phyloP scores from a whole-genome alignment of 1,140 invertebrate genomes.

The Scaptodrosophila lebanonensis region DNA sequence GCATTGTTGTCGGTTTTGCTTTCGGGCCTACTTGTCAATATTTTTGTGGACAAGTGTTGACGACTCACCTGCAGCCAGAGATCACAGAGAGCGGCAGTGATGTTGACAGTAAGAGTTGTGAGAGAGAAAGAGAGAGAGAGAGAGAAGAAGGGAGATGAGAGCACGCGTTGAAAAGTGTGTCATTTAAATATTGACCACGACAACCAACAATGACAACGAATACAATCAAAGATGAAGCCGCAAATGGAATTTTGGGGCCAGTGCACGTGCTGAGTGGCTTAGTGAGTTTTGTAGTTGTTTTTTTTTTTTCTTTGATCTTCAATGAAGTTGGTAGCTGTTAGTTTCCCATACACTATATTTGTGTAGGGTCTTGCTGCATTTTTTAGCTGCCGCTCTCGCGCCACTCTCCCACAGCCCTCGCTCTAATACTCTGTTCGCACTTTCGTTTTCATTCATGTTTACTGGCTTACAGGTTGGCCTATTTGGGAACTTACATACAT shows the following conservation, averaged over 20 bases:
- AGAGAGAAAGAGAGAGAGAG: not conserved
- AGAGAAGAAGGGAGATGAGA: not conserved
- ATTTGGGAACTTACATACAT: too few species aligned
- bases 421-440: too few species aligned
- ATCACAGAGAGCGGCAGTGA: too few species aligned
- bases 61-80: not conserved
- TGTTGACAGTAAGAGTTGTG: too few species aligned
- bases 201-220: conserved; percentile 6
- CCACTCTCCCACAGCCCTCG: too few species aligned
- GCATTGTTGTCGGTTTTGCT: not conserved
- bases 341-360: too few species aligned
- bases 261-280: too few species aligned
- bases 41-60: not conserved
- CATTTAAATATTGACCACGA: conserved; percentile 49
- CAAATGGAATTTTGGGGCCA: not conserved
- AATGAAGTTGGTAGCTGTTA: not conserved
- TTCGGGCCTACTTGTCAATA: too few species aligned
- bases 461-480: too few species aligned
- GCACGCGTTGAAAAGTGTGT: conserved; percentile 20
- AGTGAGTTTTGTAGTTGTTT: not conserved
- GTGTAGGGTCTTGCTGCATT: too few species aligned
- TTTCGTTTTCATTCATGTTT: too few species aligned
- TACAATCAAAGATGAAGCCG: not conserved
- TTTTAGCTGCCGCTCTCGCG: too few species aligned
- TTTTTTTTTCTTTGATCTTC: not conserved